These are phyloP conservation scores for Drosophila setifemur DNA, from an alignment of 1,140 invertebrate species.

Conservation along the genomic window DNA sequence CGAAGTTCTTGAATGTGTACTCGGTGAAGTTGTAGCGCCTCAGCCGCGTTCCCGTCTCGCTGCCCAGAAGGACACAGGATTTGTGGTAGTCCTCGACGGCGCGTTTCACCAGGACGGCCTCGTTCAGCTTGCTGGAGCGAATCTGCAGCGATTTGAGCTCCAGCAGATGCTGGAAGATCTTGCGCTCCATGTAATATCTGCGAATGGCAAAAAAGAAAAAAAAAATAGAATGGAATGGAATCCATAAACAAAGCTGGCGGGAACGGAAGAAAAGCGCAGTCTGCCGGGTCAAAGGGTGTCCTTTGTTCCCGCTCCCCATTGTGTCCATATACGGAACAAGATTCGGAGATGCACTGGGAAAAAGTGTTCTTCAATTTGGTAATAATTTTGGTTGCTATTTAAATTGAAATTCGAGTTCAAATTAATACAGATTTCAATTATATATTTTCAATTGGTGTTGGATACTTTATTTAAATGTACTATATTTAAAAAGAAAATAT, in stretches of 20 bases:
- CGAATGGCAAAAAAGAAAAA: conserved; percentile 42
- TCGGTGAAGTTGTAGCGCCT: conserved; percentile 88
- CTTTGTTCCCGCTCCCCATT: neutral
- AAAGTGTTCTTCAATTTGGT: too few relatives aligned
- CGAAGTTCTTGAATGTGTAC: conserved; percentile 93
- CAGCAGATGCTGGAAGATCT: conserved; percentile 96
- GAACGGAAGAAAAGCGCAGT: conserved; percentile 24
- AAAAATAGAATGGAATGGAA: neutral
- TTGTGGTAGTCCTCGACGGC: conserved; percentile 91
- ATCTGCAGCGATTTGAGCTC: conserved; percentile 97
- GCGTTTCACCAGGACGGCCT: conserved; percentile 94
- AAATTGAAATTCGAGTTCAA: too few relatives aligned
- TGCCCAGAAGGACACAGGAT: conserved; percentile 88
- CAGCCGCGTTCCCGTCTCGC: conserved; percentile 83
- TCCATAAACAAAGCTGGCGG: neutral
- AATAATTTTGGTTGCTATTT: too few relatives aligned
- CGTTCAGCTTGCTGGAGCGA: conserved; percentile 93
- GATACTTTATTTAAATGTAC: too few relatives aligned
- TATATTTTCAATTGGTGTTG: too few relatives aligned
- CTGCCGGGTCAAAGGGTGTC: neutral
- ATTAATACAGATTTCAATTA: too few relatives aligned
- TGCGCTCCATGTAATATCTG: conserved; percentile 94
- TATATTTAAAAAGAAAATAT: too few relatives aligned
- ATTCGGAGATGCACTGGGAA: neutral
- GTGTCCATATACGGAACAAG: too few relatives aligned